These are phyloP conservation scores for Rutpela maculata DNA, from an alignment of 2,888 invertebrate species.

Conservation along the genomic window DNA sequence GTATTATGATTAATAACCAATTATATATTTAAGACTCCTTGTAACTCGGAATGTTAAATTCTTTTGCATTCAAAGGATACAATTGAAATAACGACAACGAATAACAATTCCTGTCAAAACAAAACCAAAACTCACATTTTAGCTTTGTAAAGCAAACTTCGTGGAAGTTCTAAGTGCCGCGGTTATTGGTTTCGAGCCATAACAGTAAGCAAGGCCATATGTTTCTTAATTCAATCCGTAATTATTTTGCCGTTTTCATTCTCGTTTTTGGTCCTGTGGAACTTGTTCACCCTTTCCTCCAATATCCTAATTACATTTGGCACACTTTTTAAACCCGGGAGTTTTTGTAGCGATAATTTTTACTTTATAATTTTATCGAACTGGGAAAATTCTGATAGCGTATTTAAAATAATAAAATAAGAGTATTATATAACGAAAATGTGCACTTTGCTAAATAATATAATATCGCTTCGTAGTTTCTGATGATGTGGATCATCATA, in stretches of 20 bases:
- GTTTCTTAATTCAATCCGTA: slow-evolving; percentile 41
- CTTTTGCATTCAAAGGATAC: neutral
- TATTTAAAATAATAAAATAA: no score
- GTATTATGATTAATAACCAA: no score
- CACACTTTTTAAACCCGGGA: neutral
- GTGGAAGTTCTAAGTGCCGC: slow-evolving; percentile 35
- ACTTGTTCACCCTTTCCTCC: neutral
- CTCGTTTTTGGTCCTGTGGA: neutral
- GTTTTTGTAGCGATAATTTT: neutral
- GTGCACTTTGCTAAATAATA: no score
- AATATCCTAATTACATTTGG: slow-evolving; percentile 2
- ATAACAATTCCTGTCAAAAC: slow-evolving; percentile 33
- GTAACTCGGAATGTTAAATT: neutral
- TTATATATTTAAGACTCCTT: no score
- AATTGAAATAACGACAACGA: slow-evolving; percentile 6
- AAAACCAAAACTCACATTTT: slow-evolving; percentile 32
- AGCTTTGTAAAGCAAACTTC: slow-evolving; percentile 38
- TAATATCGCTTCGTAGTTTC: no score
- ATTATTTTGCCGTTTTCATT: slow-evolving; percentile 31
- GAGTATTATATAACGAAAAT: no score
- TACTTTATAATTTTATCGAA: no score
- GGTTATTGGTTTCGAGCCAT: slow-evolving; percentile 39
- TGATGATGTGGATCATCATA: no score
- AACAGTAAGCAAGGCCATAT: slow-evolving; percentile 44
- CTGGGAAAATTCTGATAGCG: no score